Conservation (phyloP, 2,888 invertebrate genomes). For the Bimastos eiseni region DNA sequence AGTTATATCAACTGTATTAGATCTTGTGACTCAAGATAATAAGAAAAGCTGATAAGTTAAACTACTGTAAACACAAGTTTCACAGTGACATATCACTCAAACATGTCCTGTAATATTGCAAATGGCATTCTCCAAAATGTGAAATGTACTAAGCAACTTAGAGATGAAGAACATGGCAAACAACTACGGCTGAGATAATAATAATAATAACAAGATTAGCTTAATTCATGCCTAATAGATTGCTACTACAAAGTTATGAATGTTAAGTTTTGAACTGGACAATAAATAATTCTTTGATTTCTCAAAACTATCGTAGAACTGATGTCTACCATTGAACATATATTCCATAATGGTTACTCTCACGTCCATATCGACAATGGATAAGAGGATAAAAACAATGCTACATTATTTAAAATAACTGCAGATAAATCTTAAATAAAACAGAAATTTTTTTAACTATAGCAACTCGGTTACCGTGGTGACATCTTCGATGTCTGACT, state of each 20-base stretch:
- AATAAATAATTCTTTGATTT: not conserved
- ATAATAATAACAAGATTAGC: not conserved
- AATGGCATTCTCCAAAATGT: too few species aligned
- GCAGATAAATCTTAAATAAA: not conserved
- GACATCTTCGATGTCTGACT: constrained; percentile 90
- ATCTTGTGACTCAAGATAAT: too few species aligned
- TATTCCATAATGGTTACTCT: not conserved
- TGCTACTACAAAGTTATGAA: not conserved
- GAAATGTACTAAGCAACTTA: too few species aligned
- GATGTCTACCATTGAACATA: not conserved
- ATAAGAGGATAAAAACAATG: not conserved
- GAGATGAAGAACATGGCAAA: too few species aligned
- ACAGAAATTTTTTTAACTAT: not conserved
- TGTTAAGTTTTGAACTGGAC: not conserved
- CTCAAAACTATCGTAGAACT: not conserved
- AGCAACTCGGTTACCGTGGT: constrained; percentile 26
- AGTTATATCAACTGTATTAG: not conserved
- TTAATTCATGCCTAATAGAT: not conserved
- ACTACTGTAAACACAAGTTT: too few species aligned
- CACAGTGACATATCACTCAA: too few species aligned
- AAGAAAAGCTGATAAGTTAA: too few species aligned
- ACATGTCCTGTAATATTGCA: too few species aligned
- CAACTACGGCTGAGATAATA: too few species aligned
- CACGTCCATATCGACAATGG: not conserved
- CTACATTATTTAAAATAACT: not conserved